Evolutionary conservation across 1,140 invertebrate species (phyloP).

Genomic region (Tetraneura akinire): DNA sequence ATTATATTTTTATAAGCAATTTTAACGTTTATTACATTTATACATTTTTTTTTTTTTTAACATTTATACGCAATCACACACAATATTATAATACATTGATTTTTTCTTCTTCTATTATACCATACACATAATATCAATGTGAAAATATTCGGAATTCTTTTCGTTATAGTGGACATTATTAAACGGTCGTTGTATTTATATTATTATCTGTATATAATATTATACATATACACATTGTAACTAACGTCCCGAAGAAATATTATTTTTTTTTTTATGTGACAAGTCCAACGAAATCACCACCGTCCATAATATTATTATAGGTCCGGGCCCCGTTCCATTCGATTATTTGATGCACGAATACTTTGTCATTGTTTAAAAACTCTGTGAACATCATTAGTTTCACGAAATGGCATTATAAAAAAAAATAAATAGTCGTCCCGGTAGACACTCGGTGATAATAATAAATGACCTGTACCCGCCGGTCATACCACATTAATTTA

Average conservation of each 20-base stretch:
- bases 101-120: too few species aligned
- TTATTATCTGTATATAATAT: too few species aligned
- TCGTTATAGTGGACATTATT: neutral
- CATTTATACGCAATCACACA: neutral
- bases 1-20: too few species aligned
- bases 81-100: too few species aligned
- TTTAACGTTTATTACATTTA: neutral
- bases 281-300: slow-evolving; percentile 27
- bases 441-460: slow-evolving; percentile 24
- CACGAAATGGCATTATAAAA: slow-evolving; percentile 46
- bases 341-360: slow-evolving; percentile 37
- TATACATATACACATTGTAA: too few species aligned
- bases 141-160: slow-evolving; percentile 27
- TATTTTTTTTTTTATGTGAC: slow-evolving; percentile 3
- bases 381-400: slow-evolving; percentile 49
- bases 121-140: neutral
- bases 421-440: slow-evolving; percentile 32
- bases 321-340: slow-evolving; percentile 6
- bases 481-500: slow-evolving; percentile 38
- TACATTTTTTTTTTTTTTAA: neutral
- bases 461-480: slow-evolving; percentile 44
- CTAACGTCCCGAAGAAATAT: neutral
- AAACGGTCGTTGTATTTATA: neutral
- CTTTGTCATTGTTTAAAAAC: slow-evolving; percentile 51
- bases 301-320: neutral